These are phyloP conservation scores for Gymnosoma rotundatum DNA, from an alignment of 2,888 invertebrate species.

Conservation along the genomic window DNA sequence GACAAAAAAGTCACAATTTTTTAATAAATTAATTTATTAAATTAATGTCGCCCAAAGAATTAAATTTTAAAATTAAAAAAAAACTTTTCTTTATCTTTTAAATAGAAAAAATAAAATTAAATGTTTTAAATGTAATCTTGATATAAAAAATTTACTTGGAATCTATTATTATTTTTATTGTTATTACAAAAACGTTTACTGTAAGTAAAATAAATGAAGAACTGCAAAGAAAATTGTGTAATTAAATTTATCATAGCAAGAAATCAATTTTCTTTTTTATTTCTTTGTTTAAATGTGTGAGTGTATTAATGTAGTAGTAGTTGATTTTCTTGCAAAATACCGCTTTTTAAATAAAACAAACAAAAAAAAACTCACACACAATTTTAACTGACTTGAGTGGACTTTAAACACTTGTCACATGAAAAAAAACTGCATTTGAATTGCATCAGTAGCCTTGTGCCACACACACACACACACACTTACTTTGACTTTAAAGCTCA, in stretches of 20 bases:
- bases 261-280: slow-evolving; percentile 66
- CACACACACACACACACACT: slow-evolving; percentile 60
- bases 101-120: neutral
- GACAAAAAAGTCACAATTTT: too few relatives aligned
- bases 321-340: slow-evolving; percentile 67
- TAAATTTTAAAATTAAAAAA: neutral
- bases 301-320: slow-evolving; percentile 26
- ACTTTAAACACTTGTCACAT: slow-evolving; percentile 69
- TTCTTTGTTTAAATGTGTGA: slow-evolving; percentile 23
- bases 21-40: too few relatives aligned
- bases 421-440: slow-evolving; percentile 35
- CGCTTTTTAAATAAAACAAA: slow-evolving; percentile 48
- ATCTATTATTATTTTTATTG: slow-evolving; percentile 55
- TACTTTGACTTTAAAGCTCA: neutral
- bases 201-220: slow-evolving; percentile 11
- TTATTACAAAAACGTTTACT: slow-evolving; percentile 37
- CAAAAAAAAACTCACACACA: neutral
- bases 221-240: slow-evolving; percentile 70
- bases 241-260: slow-evolving; percentile 72
- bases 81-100: slow-evolving; percentile 11
- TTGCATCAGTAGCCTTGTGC: slow-evolving; percentile 50
- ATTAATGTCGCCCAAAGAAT: neutral
- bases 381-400: slow-evolving; percentile 26
- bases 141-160: slow-evolving; percentile 63
- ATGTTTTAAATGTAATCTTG: slow-evolving; percentile 53